Conservation (phyloP, 2,888 invertebrate genomes). For the Protodeltote pygarga region DNA sequence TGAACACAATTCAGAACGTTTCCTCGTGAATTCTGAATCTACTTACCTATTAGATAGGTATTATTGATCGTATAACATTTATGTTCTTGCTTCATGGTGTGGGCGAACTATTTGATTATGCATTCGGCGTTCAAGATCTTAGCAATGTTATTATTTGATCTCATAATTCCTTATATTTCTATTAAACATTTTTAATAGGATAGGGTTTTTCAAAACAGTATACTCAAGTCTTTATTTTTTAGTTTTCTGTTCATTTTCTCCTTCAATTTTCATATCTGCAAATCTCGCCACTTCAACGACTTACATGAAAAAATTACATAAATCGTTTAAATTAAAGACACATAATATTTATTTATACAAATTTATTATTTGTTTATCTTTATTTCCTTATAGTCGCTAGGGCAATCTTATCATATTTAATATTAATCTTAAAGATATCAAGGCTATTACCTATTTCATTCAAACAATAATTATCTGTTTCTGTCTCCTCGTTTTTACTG, state of each 20-base stretch:
- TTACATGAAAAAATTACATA: too few species aligned
- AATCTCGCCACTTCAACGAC: too few species aligned
- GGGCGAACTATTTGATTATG: conserved; percentile 34
- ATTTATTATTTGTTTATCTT: too few species aligned
- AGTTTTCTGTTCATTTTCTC: too few species aligned
- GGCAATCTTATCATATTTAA: background rate
- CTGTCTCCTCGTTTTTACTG: conserved; percentile 12
- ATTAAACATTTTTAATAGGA: conserved; percentile 19
- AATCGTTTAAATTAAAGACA: too few species aligned
- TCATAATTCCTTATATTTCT: conserved; percentile 13
- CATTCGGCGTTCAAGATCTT: conserved; percentile 15
- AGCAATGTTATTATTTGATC: conserved; percentile 18
- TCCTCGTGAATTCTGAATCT: conserved; percentile 23
- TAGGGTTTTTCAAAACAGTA: too few species aligned
- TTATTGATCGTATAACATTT: conserved; percentile 2
- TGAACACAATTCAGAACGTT: conserved; percentile 30
- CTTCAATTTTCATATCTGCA: too few species aligned
- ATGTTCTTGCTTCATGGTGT: conserved; percentile 18
- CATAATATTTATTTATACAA: too few species aligned
- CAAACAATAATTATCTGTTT: conserved; percentile 1
- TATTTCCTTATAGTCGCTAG: too few species aligned
- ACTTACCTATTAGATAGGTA: conserved; percentile 12
- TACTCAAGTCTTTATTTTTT: too few species aligned
- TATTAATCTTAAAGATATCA: conserved; percentile 1
- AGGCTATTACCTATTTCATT: conserved; percentile 7